Evolutionary conservation across 2,888 invertebrate species (phyloP), one percentile per base, ranked within the genome.

Genomic region (Oscheius onirici): DNA sequence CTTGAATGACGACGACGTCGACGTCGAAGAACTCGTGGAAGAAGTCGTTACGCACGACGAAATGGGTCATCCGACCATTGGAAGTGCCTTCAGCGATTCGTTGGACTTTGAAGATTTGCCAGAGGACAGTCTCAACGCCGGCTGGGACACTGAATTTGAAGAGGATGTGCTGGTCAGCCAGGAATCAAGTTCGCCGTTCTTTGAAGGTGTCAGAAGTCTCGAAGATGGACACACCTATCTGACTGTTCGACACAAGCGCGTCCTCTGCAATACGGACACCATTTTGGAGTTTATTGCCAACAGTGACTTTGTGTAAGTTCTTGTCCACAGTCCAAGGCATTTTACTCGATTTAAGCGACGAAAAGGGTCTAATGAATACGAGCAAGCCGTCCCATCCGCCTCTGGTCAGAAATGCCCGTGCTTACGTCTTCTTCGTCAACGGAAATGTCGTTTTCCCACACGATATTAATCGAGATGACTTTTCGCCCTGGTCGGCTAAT

Each of bases 401-500:
- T 15, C 61, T 79, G 40, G 79, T 79, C 13, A 41, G 77, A 40
- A 79, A 77, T 54, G 72, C 76, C 5, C 67, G 77, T 57, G 71
- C 77, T 13, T 81, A 77, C 61, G 79, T 76, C 28, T 81, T 81
- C 73, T 81, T 81, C 57, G 80, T 80, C 46, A 71, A 74, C 41
- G 75, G 75, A 8, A 67, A 71, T n/a, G 74, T 75, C 24, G 73
- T 81, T 43, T 80, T 79, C 51, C 79, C 78, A 26, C 77, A 77
- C 43, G 76, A 77, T 40, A 77, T 80, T 41, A 81, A 81, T 69
- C 76, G 79, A 44, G 81, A 81, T 60, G 81, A 78, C 51, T 79
- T 81, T 61, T 81, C 81, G 15, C 81, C 81, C 15, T 81, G 81
- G 81, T 77, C 76, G 13, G 76, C 75, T 41, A 79, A 77, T 46